Conservation (phyloP, 2,797 vertebrate genomes). For the Scyliorhinus canicula region DNA sequence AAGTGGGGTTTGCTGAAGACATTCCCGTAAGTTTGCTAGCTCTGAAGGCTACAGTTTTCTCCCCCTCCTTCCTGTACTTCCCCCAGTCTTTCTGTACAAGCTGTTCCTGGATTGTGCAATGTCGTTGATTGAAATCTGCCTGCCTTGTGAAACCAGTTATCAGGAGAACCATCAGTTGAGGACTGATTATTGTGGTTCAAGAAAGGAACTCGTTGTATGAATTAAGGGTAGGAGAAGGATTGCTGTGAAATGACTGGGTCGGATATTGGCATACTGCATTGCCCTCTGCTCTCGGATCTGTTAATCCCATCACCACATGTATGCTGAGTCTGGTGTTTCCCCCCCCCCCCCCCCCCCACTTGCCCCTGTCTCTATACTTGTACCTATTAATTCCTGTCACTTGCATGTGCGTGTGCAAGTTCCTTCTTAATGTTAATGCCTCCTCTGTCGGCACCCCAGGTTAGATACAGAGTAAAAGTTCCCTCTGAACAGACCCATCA, state of each 20-base stretch:
- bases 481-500: background rate
- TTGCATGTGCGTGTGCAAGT: background rate
- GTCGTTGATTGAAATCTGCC: background rate
- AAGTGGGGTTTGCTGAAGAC: background rate
- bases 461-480: background rate
- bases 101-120: background rate
- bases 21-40: background rate
- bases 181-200: background rate
- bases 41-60: background rate
- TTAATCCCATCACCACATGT: background rate
- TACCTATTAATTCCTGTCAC: too few relatives aligned
- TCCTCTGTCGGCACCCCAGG: background rate
- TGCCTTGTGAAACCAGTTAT: background rate
- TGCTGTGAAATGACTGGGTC: background rate
- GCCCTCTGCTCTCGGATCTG: too few relatives aligned
- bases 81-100: background rate
- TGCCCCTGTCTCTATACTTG: background rate
- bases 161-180: background rate
- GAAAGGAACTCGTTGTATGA: background rate
- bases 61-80: background rate
- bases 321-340: background rate
- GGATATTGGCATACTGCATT: background rate
- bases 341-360: background rate
- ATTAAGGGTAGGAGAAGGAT: background rate
- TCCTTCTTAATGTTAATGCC: background rate